A percentile compares a stretch with the other conserved stretches of the same genome.
These are phyloP conservation scores for Enteromius paludinosus DNA, from an alignment of 2,797 vertebrate genomes.

Conservation along the genomic window DNA sequence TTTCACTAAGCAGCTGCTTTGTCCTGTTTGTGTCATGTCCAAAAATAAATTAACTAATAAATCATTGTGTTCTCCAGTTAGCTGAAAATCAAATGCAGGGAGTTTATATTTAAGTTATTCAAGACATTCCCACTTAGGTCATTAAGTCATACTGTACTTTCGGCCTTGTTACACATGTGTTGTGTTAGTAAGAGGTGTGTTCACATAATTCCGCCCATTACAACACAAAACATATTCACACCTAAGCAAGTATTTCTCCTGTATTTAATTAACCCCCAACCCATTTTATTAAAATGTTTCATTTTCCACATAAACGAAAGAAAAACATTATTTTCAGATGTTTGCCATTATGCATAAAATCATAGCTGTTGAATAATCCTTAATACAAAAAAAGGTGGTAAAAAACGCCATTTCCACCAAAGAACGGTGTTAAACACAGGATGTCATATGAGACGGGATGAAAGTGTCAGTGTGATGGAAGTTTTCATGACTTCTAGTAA, in stretches of 20 bases:
- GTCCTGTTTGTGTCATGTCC: neutral
- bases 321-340: neutral
- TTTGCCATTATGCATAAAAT: neutral
- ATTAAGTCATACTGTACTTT: neutral
- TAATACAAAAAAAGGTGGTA: too few relatives aligned
- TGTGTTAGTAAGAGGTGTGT: neutral
- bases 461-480: neutral
- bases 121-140: too few relatives aligned
- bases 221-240: neutral
- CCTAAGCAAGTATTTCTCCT: neutral
- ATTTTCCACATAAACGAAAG: neutral
- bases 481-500: neutral
- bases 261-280: neutral
- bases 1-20: neutral
- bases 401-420: neutral
- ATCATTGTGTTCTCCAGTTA: constrained; percentile 2
- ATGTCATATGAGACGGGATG: neutral
- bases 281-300: neutral
- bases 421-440: neutral
- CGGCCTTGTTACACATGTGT: neutral
- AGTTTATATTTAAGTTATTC: neutral
- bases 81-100: neutral
- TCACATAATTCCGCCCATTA: neutral
- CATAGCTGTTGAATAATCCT: neutral
- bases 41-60: neutral